Evolutionary conservation across 35 echinoderm and acorn worm genomes (phyloP).

Genomic region (Antedon bifida): DNA sequence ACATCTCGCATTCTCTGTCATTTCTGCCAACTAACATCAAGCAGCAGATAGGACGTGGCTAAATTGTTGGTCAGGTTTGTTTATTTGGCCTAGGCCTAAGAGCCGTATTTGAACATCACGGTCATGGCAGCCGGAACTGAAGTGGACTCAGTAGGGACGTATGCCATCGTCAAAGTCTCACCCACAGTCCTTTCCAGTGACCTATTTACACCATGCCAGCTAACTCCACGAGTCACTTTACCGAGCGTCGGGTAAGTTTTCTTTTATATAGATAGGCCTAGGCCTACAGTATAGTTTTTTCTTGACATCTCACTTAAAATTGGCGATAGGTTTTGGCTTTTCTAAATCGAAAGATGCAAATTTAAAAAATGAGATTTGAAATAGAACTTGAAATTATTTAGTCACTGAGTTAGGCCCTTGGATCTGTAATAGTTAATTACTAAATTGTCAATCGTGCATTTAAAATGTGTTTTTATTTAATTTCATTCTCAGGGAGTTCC

Average conservation of each 20-base stretch:
- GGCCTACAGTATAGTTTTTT: no score
- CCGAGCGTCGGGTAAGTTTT: slow-evolving; percentile 72
- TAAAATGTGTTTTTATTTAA: no score
- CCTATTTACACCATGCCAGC: slow-evolving; percentile 55
- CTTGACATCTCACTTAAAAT: no score
- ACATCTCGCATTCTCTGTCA: background rate
- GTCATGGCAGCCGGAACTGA: slow-evolving; percentile 8
- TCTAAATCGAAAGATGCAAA: no score
- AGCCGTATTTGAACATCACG: background rate
- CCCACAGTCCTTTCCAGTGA: slow-evolving; percentile 80
- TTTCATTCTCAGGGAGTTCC: slow-evolving; percentile 25
- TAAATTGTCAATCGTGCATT: no score
- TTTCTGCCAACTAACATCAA: background rate
- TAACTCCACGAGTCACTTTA: slow-evolving; percentile 63
- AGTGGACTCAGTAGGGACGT: background rate
- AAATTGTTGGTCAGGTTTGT: background rate
- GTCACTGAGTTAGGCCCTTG: no score
- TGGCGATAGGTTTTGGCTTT: no score
- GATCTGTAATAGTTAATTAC: no score
- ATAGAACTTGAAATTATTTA: no score
- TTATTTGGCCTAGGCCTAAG: background rate
- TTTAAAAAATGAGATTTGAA: no score
- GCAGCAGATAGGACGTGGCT: background rate
- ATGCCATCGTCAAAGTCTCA: slow-evolving; percentile 26
- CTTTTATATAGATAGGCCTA: no score